Base-by-base conservation (phyloP, 2,888 invertebrate species). In the Monoplex corrugatus region DNA sequence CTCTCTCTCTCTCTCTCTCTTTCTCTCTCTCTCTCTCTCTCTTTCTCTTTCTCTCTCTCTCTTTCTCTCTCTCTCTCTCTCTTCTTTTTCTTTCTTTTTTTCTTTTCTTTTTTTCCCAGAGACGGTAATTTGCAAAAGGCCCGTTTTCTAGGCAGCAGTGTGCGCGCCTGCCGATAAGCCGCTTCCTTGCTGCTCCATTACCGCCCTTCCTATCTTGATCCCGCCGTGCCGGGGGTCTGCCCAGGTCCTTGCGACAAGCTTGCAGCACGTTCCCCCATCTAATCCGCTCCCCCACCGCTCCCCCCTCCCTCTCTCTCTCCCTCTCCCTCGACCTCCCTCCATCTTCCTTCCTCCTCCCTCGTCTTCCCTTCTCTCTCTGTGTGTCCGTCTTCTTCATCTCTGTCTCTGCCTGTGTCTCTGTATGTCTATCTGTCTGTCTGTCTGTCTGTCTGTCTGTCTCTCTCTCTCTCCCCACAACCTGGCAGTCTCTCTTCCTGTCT, bases 101-200 rank as follows among this genome's bases (percentile, higher is more conserved):
- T 6, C 23, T 23, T 68, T 28, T 68, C 6, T 68, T 16, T 23
- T 68, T n/a, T 68, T 68, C 28, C 23, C 28, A 28, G n/a, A 68
- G n/a, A n/a, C n/a, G n/a, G n/a, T n/a, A n/a, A n/a, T n/a, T n/a
- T n/a, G n/a, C n/a, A n/a, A n/a, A n/a, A n/a, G n/a, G n/a, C n/a
- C n/a, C n/a, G n/a, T n/a, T n/a, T n/a, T n/a, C n/a, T n/a, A n/a
- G n/a, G n/a, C 50, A 23, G 68, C 68, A 68, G 43, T 23, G 78
- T 78, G 50, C 28, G 19, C 10, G 78, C 82, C 19, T 10, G 43
- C 28, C 38, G 86, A 86, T 86, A 86, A 86, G 68, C 86, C 68
- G 63, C 68, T 86, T 86, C 68, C 86, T 86, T 43, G 86, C 86
- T 86, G 86, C 86, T 86, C 86, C 86, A 86, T 86, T 86, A 86